Percentiles rank a stretch among this genome's conserved stretches.
These are phyloP conservation scores for Heliocidaris erythrogramma DNA, from an alignment of 35 echinoderm and acorn worm species.

Conservation along the genomic window DNA sequence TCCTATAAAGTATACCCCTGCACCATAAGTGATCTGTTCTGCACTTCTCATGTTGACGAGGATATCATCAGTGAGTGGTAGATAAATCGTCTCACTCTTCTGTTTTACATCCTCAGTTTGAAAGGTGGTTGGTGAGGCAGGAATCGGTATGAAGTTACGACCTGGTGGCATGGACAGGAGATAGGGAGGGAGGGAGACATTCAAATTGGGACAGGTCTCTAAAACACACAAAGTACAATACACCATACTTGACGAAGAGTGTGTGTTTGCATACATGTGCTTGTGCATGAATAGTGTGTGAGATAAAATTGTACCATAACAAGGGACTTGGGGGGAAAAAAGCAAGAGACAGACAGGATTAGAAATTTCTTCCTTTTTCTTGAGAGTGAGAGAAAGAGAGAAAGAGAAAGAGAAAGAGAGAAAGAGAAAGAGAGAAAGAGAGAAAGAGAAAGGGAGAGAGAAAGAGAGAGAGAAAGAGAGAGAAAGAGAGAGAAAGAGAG, in stretches of 20 bases:
- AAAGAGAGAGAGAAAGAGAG: no score
- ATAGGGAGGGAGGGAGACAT: neutral
- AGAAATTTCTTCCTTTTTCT: no score
- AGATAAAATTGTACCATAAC: neutral
- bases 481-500: no score
- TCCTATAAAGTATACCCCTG: conserved; percentile 69
- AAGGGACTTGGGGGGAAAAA: neutral
- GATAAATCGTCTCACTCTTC: conserved; percentile 74
- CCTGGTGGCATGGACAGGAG: conserved; percentile 46
- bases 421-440: no score
- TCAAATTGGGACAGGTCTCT: neutral
- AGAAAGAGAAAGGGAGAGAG: no score
- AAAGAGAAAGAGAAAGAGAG: no score
- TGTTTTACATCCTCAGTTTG: conserved; percentile 76
- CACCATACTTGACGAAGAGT: neutral
- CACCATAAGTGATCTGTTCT: conserved; percentile 79
- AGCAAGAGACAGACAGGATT: no score
- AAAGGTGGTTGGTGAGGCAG: conserved; percentile 58
- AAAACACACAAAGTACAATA: neutral
- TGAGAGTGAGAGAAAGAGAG: no score
- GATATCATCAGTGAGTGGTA: conserved; percentile 63
- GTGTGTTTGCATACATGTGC: no score
- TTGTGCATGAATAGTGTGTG: no score
- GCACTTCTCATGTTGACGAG: conserved; percentile 71
- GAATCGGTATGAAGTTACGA: conserved; percentile 73